These are phyloP conservation scores for Lepus europaeus DNA, from an alignment of 2,113 vertebrate species.

Conservation along the genomic window DNA sequence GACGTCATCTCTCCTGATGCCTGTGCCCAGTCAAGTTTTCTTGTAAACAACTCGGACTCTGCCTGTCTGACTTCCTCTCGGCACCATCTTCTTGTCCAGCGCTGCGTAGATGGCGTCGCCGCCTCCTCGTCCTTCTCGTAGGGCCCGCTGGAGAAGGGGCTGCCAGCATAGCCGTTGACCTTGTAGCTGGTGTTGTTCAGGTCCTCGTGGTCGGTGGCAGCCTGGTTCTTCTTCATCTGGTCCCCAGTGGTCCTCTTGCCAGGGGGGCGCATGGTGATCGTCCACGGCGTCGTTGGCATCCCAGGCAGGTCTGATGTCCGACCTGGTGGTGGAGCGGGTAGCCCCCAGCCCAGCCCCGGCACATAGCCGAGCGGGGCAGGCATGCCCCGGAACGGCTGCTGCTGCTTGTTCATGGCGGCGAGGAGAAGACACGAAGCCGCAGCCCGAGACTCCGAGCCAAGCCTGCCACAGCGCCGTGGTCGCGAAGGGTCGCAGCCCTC, in stretches of 20 bases:
- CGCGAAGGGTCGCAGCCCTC: not conserved
- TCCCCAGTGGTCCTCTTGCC: constrained; percentile 87
- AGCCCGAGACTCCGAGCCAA: too few relatives aligned
- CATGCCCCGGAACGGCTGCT: constrained; percentile 98
- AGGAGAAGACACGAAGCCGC: too few relatives aligned
- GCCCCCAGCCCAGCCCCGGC: constrained; percentile 97
- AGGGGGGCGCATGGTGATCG: constrained; percentile 95
- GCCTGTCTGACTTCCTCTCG: too few relatives aligned
- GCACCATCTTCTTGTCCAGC: too few relatives aligned
- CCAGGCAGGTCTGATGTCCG: constrained; percentile 97
- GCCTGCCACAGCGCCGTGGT: too few relatives aligned
- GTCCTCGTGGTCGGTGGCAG: constrained; percentile 95
- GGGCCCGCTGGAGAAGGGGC: rapidly evolving
- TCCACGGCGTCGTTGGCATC: constrained; percentile 99
- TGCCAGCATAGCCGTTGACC: constrained; percentile 86
- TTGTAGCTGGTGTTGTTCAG: constrained; percentile 99
- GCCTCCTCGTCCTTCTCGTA: too few relatives aligned
- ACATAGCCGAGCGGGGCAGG: constrained; percentile 97
- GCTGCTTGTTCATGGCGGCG: constrained; percentile 93
- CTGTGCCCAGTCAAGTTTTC: too few relatives aligned
- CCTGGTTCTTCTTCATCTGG: constrained; percentile 76
- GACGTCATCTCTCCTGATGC: too few relatives aligned
- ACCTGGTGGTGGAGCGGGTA: constrained; percentile 98
- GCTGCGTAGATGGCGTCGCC: too few relatives aligned
- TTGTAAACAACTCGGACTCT: too few relatives aligned